Percentiles rank a stretch among this genome's conserved stretches.
phyloP scores from a whole-genome alignment of 2,797 vertebrate genomes.

The Tamandua tetradactyla region DNA sequence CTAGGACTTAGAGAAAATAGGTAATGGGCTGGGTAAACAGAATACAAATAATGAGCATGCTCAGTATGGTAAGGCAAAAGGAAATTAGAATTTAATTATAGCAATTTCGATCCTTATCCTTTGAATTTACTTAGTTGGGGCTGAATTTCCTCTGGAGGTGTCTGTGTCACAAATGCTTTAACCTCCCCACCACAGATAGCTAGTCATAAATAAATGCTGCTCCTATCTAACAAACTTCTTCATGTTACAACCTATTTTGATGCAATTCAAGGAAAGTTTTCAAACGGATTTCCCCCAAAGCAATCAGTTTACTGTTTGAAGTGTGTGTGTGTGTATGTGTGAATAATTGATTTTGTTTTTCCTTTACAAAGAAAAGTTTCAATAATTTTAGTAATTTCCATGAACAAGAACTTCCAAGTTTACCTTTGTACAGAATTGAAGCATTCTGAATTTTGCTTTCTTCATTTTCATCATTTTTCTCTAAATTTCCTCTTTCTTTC shows the following conservation, averaged over 20 bases:
- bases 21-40: constrained; percentile 42
- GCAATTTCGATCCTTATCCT: constrained; percentile 40
- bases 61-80: constrained; percentile 32
- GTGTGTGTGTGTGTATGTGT: neutral
- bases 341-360: too few relatives aligned
- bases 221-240: neutral
- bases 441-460: neutral
- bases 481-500: neutral
- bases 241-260: neutral
- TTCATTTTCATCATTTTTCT: neutral
- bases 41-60: constrained; percentile 55
- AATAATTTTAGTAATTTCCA: too few relatives aligned
- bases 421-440: neutral
- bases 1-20: constrained; percentile 25
- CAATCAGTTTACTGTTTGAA: constrained; percentile 25
- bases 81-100: constrained; percentile 41
- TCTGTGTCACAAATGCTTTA: neutral
- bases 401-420: neutral
- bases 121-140: constrained; percentile 10
- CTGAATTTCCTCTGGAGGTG: neutral
- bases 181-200: neutral
- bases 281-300: neutral
- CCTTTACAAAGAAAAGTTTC: too few relatives aligned
- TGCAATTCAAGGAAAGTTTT: constrained; percentile 32
- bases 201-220: neutral